Conservation (phyloP, 2,888 invertebrate species). For the Buathra laborator region DNA sequence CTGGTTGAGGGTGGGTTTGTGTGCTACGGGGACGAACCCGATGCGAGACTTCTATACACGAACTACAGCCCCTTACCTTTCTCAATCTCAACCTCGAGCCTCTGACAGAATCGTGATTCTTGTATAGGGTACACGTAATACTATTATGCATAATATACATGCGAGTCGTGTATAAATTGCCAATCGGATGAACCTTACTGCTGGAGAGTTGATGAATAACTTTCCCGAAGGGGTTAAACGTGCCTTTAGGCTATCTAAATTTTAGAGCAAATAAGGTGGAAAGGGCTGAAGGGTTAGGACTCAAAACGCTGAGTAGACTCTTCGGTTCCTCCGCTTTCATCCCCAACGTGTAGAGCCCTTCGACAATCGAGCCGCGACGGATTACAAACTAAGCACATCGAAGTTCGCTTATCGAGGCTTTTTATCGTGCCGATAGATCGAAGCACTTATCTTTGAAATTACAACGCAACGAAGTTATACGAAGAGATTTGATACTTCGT, state of each 20-base stretch:
- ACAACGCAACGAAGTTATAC: background rate
- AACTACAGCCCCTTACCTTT: constrained; percentile 30
- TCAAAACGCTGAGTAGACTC: constrained; percentile 22
- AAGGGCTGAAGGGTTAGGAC: background rate
- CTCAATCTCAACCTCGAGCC: constrained; percentile 1
- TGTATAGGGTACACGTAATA: constrained; percentile 18
- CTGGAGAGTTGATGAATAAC: background rate
- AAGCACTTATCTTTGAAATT: constrained; percentile 11
- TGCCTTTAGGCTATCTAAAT: constrained; percentile 2
- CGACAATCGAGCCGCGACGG: background rate
- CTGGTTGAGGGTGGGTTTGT: constrained; percentile 66
- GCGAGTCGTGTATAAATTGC: constrained; percentile 30
- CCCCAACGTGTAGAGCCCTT: constrained; percentile 1
- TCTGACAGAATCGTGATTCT: constrained; percentile 21
- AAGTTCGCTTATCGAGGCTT: constrained; percentile 1
- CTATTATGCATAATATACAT: constrained; percentile 41
- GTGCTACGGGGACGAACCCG: constrained; percentile 12
- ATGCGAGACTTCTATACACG: constrained; percentile 4
- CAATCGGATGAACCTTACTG: constrained; percentile 7
- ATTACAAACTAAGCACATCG: constrained; percentile 22
- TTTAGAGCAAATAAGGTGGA: background rate
- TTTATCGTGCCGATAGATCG: constrained; percentile 14
- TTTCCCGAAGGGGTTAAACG: background rate
- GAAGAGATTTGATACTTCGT: constrained; percentile 16
- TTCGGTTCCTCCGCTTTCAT: background rate